Conservation (phyloP, 2,797 vertebrate species). For the Gymnothorax reevesii region DNA sequence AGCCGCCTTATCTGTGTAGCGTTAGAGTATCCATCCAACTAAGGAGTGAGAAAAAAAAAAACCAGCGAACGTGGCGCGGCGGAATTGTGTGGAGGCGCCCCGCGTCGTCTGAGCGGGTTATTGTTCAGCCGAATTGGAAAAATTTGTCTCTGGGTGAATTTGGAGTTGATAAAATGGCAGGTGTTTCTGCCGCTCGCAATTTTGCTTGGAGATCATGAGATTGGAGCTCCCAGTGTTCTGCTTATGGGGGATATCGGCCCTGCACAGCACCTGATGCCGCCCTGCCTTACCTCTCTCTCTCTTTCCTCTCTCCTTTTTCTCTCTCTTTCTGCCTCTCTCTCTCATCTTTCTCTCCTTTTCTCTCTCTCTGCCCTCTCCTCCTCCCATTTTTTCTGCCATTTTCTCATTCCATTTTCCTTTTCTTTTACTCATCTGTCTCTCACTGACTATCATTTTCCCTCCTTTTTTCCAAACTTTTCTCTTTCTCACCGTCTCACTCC, state of each 20-base stretch:
- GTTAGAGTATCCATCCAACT: background rate
- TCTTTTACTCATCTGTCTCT: too few species aligned
- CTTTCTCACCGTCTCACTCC: background rate
- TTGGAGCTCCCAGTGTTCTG: background rate
- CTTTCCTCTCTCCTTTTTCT: background rate
- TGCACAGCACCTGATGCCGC: background rate
- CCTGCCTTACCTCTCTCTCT: background rate
- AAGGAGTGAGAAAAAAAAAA: background rate
- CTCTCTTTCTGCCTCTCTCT: slow-evolving; percentile 1
- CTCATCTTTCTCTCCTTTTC: background rate
- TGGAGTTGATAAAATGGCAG: background rate
- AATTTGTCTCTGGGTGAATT: background rate
- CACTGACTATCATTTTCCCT: too few species aligned
- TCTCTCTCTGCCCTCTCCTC: background rate
- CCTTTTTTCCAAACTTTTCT: too few species aligned
- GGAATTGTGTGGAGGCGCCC: background rate
- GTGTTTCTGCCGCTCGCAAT: background rate
- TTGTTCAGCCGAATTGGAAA: background rate
- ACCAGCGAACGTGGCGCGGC: background rate
- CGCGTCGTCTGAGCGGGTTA: background rate
- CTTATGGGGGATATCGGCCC: background rate
- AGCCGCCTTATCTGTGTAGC: background rate
- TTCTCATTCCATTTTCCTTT: background rate
- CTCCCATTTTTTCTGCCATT: background rate
- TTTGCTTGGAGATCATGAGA: background rate